Evolutionary conservation across 2,888 invertebrate species (phyloP).

Genomic region (Ptychoptera albimana): DNA sequence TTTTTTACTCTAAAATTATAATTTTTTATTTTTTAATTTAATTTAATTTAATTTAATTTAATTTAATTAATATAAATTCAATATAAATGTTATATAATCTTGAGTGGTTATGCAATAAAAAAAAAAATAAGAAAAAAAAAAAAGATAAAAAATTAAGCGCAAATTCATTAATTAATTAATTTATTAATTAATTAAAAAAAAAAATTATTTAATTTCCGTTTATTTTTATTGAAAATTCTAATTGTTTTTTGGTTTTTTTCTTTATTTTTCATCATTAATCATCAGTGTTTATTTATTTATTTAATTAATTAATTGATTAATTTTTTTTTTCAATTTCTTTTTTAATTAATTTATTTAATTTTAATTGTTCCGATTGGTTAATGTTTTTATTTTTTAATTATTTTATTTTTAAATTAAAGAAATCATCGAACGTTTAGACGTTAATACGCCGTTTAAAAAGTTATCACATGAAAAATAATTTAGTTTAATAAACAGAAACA

Average conservation of each 20-base stretch:
- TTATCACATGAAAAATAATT: background rate
- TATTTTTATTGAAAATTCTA: slow-evolving; percentile 9
- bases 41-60: slow-evolving; percentile 9
- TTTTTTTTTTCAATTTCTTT: too few species aligned
- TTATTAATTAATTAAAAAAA: slow-evolving; percentile 10
- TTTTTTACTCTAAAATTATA: too few species aligned
- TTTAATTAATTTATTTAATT: too few species aligned
- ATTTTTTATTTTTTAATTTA: slow-evolving; percentile 6
- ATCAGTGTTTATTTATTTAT: too few species aligned
- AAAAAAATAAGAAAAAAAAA: too few species aligned
- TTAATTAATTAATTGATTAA: too few species aligned
- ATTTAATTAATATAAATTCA: slow-evolving; percentile 11
- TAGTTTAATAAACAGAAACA: background rate
- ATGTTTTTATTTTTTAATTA: too few species aligned
- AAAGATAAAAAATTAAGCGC: slow-evolving; percentile 1
- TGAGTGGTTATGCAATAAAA: slow-evolving; percentile 18
- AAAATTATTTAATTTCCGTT: slow-evolving; percentile 9
- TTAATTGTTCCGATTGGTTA: too few species aligned
- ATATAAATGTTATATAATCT: slow-evolving; percentile 14
- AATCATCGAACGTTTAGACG: background rate
- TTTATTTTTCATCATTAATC: too few species aligned
- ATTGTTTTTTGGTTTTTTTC: too few species aligned
- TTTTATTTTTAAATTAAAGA: too few species aligned
- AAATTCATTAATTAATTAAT: slow-evolving; percentile 1
- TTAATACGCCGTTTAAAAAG: background rate